Evolutionary conservation across 2,113 vertebrate genomes (phyloP).

Genomic region (Pyrgilauda ruficollis): DNA sequence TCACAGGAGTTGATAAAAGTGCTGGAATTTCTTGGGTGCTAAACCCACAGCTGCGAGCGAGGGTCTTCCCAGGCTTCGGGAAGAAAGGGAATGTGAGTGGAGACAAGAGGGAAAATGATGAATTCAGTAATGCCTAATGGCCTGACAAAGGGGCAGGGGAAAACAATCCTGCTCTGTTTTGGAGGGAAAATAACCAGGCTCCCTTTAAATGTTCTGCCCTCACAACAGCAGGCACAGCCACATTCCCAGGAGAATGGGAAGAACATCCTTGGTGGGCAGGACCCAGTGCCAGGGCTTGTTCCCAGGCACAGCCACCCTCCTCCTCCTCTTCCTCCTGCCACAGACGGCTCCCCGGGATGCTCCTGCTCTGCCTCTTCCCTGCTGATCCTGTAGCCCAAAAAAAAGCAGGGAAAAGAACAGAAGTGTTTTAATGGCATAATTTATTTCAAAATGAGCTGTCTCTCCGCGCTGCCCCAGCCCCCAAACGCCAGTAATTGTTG

Average conservation of each 20-base stretch:
- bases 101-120: not conserved
- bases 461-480: not conserved
- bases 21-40: not conserved
- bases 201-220: not conserved
- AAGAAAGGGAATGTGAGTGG: not conserved
- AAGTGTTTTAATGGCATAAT: not conserved
- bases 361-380: not conserved
- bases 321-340: not conserved
- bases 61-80: not conserved
- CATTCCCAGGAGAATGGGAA: not conserved
- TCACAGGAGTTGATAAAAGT: not conserved
- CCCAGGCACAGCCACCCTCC: not conserved
- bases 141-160: not conserved
- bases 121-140: not conserved
- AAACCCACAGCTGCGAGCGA: not conserved
- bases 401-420: not conserved
- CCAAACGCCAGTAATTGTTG: not conserved
- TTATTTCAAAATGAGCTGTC: not conserved
- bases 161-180: constrained; percentile 4
- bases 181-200: not conserved
- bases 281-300: not conserved
- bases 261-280: not conserved
- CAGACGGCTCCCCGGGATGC: accelerated
- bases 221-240: constrained; percentile 19
- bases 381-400: not conserved